phyloP scores from a whole-genome alignment of 2,113 vertebrate genomes.

The Miniopterus natalensis region DNA sequence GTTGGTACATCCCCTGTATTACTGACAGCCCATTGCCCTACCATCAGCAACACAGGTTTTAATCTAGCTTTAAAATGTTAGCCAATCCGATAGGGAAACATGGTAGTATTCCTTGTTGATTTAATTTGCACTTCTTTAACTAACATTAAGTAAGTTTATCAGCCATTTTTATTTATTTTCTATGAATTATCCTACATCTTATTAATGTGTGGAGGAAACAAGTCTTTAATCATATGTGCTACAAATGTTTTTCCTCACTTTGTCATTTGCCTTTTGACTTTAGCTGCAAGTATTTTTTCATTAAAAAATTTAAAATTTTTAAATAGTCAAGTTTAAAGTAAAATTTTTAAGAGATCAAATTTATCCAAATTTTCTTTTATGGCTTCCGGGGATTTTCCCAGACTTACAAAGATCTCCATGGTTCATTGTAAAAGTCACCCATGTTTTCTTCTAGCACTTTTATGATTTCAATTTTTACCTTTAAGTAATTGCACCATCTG shows the following conservation, averaged over 20 bases:
- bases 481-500: background rate
- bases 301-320: background rate
- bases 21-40: background rate
- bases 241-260: background rate
- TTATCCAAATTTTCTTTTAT: background rate
- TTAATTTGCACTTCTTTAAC: background rate
- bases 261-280: slow-evolving; percentile 13
- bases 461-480: background rate
- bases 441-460: background rate
- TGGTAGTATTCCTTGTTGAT: background rate
- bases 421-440: background rate
- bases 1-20: background rate
- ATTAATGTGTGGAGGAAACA: background rate
- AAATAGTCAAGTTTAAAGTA: background rate
- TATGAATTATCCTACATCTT: background rate
- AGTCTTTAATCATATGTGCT: background rate
- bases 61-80: background rate
- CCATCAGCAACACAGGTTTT: background rate
- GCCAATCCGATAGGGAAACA: background rate
- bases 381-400: background rate
- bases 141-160: background rate
- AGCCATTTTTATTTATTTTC: background rate
- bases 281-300: no score
- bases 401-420: background rate
- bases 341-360: background rate